Percentiles rank a stretch among this genome's conserved stretches.
phyloP scores from a whole-genome alignment of 2,888 invertebrate species.

The Ophion costatus region DNA sequence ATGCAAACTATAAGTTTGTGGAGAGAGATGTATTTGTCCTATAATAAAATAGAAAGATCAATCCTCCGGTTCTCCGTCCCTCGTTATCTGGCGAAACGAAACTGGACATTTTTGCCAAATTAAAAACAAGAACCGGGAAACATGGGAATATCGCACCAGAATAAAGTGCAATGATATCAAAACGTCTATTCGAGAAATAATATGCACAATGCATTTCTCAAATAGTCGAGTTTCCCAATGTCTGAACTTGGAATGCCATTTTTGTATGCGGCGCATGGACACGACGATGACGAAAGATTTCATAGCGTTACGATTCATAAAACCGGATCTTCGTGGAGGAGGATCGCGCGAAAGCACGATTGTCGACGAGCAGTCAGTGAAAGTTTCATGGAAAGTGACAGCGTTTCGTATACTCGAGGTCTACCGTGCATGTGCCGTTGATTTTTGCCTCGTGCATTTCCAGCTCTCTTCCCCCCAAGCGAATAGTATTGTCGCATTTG shows the following conservation, averaged over 20 bases:
- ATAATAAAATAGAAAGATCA: too few relatives aligned
- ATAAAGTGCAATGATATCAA: neutral
- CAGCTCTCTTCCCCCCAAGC: neutral
- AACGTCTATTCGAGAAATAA: neutral
- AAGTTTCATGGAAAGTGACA: slow-evolving; percentile 83
- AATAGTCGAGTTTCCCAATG: neutral
- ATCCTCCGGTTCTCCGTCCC: too few relatives aligned
- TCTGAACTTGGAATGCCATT: neutral
- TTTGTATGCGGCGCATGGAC: neutral
- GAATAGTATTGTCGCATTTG: neutral
- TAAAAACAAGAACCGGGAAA: too few relatives aligned
- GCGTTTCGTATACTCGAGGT: slow-evolving; percentile 74
- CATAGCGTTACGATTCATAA: slow-evolving; percentile 69
- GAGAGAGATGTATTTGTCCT: too few relatives aligned
- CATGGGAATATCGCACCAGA: neutral
- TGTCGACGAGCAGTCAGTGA: slow-evolving; percentile 75
- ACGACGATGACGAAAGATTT: slow-evolving; percentile 58
- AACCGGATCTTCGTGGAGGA: slow-evolving; percentile 74
- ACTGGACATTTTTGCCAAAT: neutral
- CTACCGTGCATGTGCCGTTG: slow-evolving; percentile 3
- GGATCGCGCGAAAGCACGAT: slow-evolving; percentile 75
- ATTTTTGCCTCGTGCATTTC: slow-evolving; percentile 9
- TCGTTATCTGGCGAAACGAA: neutral
- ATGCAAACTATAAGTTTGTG: too few relatives aligned
- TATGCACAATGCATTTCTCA: neutral